Evolutionary conservation across 2,888 invertebrate species (phyloP).

Genomic region (Phalera bucephala): DNA sequence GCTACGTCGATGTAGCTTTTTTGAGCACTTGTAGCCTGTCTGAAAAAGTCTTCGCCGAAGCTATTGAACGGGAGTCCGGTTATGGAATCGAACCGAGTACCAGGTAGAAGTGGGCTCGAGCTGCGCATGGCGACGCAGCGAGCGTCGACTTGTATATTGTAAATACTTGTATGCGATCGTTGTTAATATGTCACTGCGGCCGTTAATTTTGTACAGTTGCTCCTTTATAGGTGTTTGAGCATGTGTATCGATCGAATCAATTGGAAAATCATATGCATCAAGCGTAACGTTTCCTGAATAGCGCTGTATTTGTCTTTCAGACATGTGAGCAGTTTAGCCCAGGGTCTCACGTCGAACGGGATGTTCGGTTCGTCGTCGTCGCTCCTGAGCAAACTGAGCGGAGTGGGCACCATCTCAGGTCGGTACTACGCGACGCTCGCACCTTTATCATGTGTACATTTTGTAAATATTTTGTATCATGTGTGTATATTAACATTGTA

Average conservation of each 20-base stretch:
- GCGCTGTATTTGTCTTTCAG: constrained; percentile 64
- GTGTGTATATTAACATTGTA: constrained; percentile 4
- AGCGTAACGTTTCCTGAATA: constrained; percentile 42
- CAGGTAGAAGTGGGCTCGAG: no score
- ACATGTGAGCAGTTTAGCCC: constrained; percentile 79
- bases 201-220: constrained; percentile 52
- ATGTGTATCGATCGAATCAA: constrained; percentile 41
- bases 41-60: no score
- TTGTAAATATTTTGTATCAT: constrained; percentile 22
- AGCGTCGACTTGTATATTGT: constrained; percentile 58
- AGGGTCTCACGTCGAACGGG: constrained; percentile 86
- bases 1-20: no score
- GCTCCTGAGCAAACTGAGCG: constrained; percentile 78
- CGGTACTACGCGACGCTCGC: constrained; percentile 36
- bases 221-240: constrained; percentile 43
- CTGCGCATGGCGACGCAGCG: no score
- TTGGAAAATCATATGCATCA: constrained; percentile 23
- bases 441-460: constrained; percentile 13
- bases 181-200: constrained; percentile 44
- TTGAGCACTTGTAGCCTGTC: no score
- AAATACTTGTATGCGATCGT: constrained; percentile 51
- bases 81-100: no score
- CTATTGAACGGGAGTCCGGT: no score
- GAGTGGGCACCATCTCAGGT: constrained; percentile 80
- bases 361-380: constrained; percentile 91